Evolutionary conservation across 1,140 invertebrate species (phyloP).

Genomic region (Cydia amplana): DNA sequence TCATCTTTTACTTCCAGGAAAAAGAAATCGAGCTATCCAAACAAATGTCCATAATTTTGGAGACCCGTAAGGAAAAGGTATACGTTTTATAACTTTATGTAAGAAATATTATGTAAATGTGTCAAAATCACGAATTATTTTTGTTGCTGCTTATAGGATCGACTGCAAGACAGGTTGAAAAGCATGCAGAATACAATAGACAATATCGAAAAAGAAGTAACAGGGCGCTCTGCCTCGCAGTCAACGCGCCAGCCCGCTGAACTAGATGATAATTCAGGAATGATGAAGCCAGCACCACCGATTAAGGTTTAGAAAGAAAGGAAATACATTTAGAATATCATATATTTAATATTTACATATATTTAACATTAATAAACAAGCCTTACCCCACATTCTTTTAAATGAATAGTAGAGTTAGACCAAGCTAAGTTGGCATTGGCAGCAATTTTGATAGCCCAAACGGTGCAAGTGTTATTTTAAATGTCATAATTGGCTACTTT

Average conservation of each 20-base stretch:
- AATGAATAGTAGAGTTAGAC: too few species aligned
- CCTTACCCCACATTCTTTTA: neutral
- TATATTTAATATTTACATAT: too few species aligned
- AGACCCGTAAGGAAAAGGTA: constrained; percentile 61
- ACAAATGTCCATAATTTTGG: constrained; percentile 55
- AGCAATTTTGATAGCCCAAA: too few species aligned
- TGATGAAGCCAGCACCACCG: constrained; percentile 41
- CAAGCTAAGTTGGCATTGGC: too few species aligned
- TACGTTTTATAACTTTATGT: neutral
- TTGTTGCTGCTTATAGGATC: constrained; percentile 42
- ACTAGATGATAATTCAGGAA: constrained; percentile 55
- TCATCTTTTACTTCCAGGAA: constrained; percentile 42
- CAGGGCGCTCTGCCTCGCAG: constrained; percentile 37
- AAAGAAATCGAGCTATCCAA: constrained; percentile 55
- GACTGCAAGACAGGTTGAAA: constrained; percentile 53
- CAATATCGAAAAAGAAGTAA: constrained; percentile 63
- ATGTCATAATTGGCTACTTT: too few species aligned
- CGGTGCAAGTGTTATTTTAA: too few species aligned
- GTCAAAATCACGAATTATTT: neutral
- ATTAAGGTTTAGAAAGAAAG: constrained; percentile 5
- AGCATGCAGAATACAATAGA: constrained; percentile 60
- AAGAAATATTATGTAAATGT: too few species aligned
- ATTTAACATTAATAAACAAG: neutral
- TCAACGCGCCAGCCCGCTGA: constrained; percentile 40
- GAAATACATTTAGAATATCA: too few species aligned